Base-by-base conservation (phyloP, 2,797 vertebrate genomes). In the Sebastes minor region DNA sequence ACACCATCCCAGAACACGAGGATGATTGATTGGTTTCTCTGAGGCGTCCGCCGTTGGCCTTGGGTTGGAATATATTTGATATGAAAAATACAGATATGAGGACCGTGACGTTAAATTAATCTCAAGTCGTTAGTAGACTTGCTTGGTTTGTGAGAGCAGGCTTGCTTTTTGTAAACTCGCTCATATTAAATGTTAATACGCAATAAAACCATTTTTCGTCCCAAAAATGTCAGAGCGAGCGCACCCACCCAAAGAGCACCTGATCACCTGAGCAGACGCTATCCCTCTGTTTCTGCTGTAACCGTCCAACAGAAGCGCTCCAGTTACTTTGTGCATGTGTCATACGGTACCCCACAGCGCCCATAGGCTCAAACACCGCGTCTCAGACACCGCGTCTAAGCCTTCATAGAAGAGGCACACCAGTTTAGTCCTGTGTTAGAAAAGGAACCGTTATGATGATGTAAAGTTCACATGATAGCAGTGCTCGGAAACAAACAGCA, bases 391-490 rank as follows among this genome's bases (percentile, higher is more conserved):
- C 2, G 28, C 5, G 52, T 56, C 55, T 56, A 22, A 5, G 56
- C 56, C 56, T 59, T 9, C 3, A 28, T 59, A 8, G 18, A 59
- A 59, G 8, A 5, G 23, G 6, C 27, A 46, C 60, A 35, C 20
- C n/a, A 23, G 9, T 71, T 70, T 42, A 67, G 25, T 18, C 22
- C 62, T 18, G 8, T 57, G 16, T 69, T 56, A 35, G 61, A 30
- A 63, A 74, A 46, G 13, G 13, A 1, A 33, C 20, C 9, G 53
- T 55, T 27, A 9, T 53, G 38, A 53, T 46, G 32, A 57, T 25
- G 71, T 78, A 6, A 27, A 71, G 76, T 62, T 82, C 61, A 68
- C 65, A 80, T 56, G 33, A 76, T 59, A 27, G 14, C 22, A 71
- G 18, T 32, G 32, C 38, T 13, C 53, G 33, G 55, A 70, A 64